Percentiles rank a stretch among this genome's conserved stretches.
These are phyloP conservation scores for Camelus bactrianus DNA, from an alignment of 2,113 vertebrate species.

Conservation along the genomic window DNA sequence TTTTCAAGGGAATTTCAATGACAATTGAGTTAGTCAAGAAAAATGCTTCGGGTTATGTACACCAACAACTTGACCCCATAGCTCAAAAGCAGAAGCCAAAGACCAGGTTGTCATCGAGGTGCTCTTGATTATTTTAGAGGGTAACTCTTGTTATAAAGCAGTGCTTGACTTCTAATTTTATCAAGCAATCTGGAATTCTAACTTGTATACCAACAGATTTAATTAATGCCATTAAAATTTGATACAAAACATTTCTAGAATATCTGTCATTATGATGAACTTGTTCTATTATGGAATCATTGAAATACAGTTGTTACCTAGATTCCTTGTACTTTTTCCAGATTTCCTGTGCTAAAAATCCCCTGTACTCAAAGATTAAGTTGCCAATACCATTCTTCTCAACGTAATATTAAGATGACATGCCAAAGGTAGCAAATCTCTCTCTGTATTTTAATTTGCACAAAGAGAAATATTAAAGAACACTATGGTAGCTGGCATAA, in stretches of 20 bases:
- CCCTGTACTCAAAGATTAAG: neutral
- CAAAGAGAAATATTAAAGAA: neutral
- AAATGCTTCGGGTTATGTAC: neutral
- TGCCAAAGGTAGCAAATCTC: neutral
- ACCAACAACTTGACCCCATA: neutral
- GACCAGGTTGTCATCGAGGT: neutral
- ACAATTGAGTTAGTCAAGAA: neutral
- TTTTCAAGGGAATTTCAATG: constrained; percentile 6
- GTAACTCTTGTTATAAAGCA: neutral
- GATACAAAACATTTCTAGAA: neutral
- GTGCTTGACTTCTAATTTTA: neutral
- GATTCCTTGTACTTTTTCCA: neutral
- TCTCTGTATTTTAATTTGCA: neutral
- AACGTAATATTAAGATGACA: constrained; percentile 15
- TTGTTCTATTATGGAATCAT: neutral
- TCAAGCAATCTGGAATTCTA: neutral
- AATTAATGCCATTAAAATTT: neutral
- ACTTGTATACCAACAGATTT: neutral
- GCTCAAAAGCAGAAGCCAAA: neutral
- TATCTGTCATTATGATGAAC: neutral
- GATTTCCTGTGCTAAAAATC: neutral
- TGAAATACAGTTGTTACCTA: neutral
- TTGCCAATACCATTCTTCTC: neutral
- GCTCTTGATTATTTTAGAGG: neutral
- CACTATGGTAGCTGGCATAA: neutral